Evolutionary conservation across 2,888 invertebrate genomes (phyloP).

Genomic region (Coremacera marginata): DNA sequence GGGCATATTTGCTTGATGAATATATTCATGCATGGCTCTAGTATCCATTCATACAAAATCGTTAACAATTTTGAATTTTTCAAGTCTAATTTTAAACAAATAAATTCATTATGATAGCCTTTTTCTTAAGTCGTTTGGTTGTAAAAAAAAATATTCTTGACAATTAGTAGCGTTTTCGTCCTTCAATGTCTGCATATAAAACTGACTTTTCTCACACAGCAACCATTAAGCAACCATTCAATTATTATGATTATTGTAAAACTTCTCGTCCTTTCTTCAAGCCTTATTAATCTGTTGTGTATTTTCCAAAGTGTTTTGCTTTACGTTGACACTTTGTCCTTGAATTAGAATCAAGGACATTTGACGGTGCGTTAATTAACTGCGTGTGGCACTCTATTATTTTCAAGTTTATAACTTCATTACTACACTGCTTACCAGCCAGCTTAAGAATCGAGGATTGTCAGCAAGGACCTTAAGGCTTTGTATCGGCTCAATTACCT

Average conservation of each 20-base stretch:
- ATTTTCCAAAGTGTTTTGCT: constrained; percentile 5
- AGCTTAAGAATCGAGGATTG: background rate
- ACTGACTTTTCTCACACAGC: background rate
- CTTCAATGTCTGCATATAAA: background rate
- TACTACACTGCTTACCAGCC: background rate
- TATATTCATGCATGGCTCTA: too few species aligned
- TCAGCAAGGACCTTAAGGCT: constrained; percentile 5
- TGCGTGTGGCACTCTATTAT: constrained; percentile 67
- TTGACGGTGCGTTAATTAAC: constrained; percentile 54
- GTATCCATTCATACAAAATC: too few species aligned
- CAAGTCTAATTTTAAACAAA: too few species aligned
- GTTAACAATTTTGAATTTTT: too few species aligned
- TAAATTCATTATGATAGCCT: too few species aligned
- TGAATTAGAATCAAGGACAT: constrained; percentile 7
- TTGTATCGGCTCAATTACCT: constrained; percentile 14
- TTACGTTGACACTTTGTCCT: constrained; percentile 23
- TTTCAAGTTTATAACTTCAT: constrained; percentile 44
- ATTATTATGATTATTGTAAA: constrained; percentile 12
- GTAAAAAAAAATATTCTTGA: background rate
- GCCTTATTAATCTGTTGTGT: constrained; percentile 6
- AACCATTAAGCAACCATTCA: constrained; percentile 1
- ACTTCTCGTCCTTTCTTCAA: background rate
- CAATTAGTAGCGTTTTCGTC: background rate
- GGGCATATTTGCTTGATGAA: too few species aligned
- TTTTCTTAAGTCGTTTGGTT: too few species aligned